phyloP scores from a whole-genome alignment of 2,797 vertebrate genomes.

The Scarus forsteni region DNA sequence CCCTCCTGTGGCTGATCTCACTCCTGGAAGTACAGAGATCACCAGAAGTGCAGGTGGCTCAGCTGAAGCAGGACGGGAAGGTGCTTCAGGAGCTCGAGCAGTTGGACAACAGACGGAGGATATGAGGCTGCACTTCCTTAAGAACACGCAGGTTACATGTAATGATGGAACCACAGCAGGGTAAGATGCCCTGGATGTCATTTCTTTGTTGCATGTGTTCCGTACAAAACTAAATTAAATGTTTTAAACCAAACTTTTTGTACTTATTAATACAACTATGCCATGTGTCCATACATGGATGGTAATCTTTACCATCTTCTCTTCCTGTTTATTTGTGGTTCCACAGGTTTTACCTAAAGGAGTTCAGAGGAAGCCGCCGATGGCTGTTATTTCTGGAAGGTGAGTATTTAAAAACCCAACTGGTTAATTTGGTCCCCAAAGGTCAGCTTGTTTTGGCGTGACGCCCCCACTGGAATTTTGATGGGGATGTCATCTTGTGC shows the following conservation, averaged over 20 bases:
- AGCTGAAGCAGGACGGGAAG: constrained; percentile 53
- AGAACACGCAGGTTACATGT: constrained; percentile 80
- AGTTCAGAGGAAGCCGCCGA: constrained; percentile 85
- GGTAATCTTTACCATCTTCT: constrained; percentile 33
- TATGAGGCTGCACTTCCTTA: constrained; percentile 87
- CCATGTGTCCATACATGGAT: constrained; percentile 34
- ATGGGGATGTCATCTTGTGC: constrained; percentile 67
- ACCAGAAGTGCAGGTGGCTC: constrained; percentile 8
- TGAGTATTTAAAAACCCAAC: constrained; percentile 80
- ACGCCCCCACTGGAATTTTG: constrained; percentile 69
- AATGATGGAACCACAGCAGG: constrained; percentile 85
- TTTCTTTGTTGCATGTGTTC: neutral
- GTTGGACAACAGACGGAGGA: constrained; percentile 72
- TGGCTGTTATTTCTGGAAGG: constrained; percentile 88
- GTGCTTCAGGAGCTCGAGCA: constrained; percentile 45
- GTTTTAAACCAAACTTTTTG: neutral
- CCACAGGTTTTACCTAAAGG: constrained; percentile 85
- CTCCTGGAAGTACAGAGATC: constrained; percentile 41
- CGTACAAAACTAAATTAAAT: neutral
- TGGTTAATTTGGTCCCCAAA: constrained; percentile 76
- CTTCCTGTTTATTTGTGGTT: constrained; percentile 67
- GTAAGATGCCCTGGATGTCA: constrained; percentile 59
- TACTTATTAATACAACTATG: neutral
- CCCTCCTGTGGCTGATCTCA: constrained; percentile 46
- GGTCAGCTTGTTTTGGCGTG: constrained; percentile 73